Evolutionary conservation across 2,797 vertebrate genomes (phyloP), one percentile per base, ranked within the genome.

Genomic region (Staurois parvus): DNA sequence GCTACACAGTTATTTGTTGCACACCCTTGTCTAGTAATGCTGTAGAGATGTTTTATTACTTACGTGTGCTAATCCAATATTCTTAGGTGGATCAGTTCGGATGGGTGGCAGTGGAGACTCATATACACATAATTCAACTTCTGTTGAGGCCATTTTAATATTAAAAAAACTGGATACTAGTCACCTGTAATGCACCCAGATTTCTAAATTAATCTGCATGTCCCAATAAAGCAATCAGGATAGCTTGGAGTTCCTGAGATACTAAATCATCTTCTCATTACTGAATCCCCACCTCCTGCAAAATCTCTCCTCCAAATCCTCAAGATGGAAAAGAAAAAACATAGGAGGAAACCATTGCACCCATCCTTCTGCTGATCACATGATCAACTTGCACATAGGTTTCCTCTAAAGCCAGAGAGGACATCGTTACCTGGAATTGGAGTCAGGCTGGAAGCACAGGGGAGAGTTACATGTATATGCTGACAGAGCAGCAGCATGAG

Each of bases 11-110:
- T n/a, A 17, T 48, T 15, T 48, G 15, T 48, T 48, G 2, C 3
- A 48, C 17, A 19, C 24, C n/a, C 59, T 64, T 26, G 7, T 9
- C 59, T 26, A 15, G 56, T 9, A 64, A 26, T 26, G 24, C 56
- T 21, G 17, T 21, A 21, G 56, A 21, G 3, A 64, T 10, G 2
- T 26, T 64, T 24, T 64, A 15, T 28, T 21, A 78, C 79, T 81
- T 86, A 86, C 84, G 29, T 81, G 10, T 37, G 15, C 13, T 21
- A 86, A 40, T 68, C 84, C 79, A 66, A 72, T 40, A 48, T 76
- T 52, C 37, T 76, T 86, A 9, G 72, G 37, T 26, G 59, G 66
- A 72, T 34, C 26, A 3, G n/a, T 6, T 15, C 8, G 21, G 26
- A 12, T 64, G 8, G 26, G 28, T 4, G 59, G 1, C 29, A 69